phyloP scores from a whole-genome alignment of 2,797 vertebrate genomes.

The Capromys pilorides region DNA sequence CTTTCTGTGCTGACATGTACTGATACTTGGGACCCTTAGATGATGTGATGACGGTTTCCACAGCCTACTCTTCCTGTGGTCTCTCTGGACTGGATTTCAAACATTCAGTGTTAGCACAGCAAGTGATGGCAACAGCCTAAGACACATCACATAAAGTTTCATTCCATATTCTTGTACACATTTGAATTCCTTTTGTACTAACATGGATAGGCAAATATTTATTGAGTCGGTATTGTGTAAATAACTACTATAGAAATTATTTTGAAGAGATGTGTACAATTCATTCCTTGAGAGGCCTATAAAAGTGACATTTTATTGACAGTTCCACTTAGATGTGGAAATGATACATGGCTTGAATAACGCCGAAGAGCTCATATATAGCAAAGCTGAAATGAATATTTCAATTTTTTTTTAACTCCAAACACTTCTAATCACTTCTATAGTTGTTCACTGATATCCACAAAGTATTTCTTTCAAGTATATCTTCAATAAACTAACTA shows the following conservation, averaged over 20 bases:
- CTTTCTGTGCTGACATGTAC: not conserved
- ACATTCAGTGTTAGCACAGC: not conserved
- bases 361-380: not conserved
- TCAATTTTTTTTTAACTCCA: not conserved
- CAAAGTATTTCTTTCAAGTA: not conserved
- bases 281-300: not conserved
- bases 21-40: not conserved
- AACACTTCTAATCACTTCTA: not conserved
- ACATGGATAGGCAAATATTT: not conserved
- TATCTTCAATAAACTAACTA: not conserved
- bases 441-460: not conserved
- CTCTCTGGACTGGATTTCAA: not conserved
- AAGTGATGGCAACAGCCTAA: not conserved
- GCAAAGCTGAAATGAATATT: not conserved
- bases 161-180: not conserved
- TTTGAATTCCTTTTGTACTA: not conserved
- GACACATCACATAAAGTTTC: not conserved
- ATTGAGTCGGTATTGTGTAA: not conserved
- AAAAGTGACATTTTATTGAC: not conserved
- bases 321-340: not conserved
- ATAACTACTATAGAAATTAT: not conserved
- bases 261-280: not conserved
- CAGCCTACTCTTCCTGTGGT: not conserved
- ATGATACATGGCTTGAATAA: not conserved
- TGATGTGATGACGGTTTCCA: not conserved